Conservation (phyloP, 2,797 vertebrate species). For the Enteromius trimaculatus region DNA sequence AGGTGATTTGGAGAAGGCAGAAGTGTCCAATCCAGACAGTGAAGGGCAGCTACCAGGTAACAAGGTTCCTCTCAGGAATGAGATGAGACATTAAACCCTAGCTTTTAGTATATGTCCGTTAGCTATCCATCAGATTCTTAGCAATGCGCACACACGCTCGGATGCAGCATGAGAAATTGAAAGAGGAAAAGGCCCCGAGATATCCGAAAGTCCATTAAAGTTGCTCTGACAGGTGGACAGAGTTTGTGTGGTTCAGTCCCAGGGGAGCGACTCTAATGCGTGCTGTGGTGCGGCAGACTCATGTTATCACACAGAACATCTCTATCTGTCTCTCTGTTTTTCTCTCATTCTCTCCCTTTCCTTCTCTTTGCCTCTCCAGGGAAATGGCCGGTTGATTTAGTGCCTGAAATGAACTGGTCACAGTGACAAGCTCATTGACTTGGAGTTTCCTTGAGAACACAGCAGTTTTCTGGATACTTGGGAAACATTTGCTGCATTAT, state of each 20-base stretch:
- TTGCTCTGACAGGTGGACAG: constrained; percentile 36
- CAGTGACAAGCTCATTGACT: constrained; percentile 37
- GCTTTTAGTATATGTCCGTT: constrained; percentile 34
- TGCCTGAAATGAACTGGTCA: constrained; percentile 29
- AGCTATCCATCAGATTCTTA: constrained; percentile 33
- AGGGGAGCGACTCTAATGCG: constrained; percentile 17
- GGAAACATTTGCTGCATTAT: not conserved
- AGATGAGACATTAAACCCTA: constrained; percentile 20
- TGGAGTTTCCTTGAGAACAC: constrained; percentile 12
- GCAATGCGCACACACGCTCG: not conserved
- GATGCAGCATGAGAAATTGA: constrained; percentile 6
- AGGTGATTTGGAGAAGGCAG: not conserved
- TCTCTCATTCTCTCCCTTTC: constrained; percentile 30
- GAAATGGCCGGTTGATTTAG: constrained; percentile 2
- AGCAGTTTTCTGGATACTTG: not conserved
- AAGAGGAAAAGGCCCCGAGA: not conserved
- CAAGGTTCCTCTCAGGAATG: not conserved
- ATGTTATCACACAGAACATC: constrained; percentile 23
- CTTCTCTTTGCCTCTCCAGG: constrained; percentile 12
- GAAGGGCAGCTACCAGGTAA: constrained; percentile 24
- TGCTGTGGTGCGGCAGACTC: not conserved
- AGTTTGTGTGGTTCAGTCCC: constrained; percentile 31
- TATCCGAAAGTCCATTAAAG: constrained; percentile 40
- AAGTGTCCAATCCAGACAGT: not conserved
- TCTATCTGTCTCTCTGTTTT: constrained; percentile 12